Conservation (phyloP, 1,140 invertebrate genomes). For the Helicoverpa zea region DNA sequence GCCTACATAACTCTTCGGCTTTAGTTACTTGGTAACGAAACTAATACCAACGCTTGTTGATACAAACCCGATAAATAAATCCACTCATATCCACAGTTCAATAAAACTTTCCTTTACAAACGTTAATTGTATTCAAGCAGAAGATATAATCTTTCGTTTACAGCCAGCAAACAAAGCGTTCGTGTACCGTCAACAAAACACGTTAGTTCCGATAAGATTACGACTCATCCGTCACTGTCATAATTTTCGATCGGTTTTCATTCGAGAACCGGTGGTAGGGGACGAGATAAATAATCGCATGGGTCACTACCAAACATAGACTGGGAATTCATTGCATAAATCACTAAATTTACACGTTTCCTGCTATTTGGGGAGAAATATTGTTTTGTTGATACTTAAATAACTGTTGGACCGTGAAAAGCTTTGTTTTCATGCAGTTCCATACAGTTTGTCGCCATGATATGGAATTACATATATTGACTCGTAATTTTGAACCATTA, state of each 20-base stretch:
- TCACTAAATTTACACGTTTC: constrained; percentile 48
- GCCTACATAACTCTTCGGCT: too few relatives aligned
- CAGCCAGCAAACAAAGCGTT: constrained; percentile 28
- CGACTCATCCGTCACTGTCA: constrained; percentile 33
- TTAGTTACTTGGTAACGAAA: too few relatives aligned
- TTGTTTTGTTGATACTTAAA: constrained; percentile 40
- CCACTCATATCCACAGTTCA: background rate
- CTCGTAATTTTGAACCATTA: too few relatives aligned
- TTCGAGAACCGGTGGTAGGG: constrained; percentile 32
- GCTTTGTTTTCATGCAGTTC: background rate
- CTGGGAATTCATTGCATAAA: constrained; percentile 41
- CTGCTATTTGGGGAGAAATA: constrained; percentile 42
- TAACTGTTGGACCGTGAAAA: background rate
- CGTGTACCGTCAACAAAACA: constrained; percentile 31
- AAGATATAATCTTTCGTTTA: constrained; percentile 36
- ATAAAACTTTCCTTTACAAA: background rate
- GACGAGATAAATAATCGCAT: constrained; percentile 39
- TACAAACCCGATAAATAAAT: background rate
- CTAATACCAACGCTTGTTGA: too few relatives aligned
- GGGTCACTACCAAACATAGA: constrained; percentile 30
- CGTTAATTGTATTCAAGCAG: constrained; percentile 22
- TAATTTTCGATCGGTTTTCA: constrained; percentile 27
- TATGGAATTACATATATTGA: too few relatives aligned
- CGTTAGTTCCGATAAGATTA: constrained; percentile 24
- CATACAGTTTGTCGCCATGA: background rate